phyloP scores from a whole-genome alignment of 2,113 vertebrate genomes.

The Callaeas wilsoni region DNA sequence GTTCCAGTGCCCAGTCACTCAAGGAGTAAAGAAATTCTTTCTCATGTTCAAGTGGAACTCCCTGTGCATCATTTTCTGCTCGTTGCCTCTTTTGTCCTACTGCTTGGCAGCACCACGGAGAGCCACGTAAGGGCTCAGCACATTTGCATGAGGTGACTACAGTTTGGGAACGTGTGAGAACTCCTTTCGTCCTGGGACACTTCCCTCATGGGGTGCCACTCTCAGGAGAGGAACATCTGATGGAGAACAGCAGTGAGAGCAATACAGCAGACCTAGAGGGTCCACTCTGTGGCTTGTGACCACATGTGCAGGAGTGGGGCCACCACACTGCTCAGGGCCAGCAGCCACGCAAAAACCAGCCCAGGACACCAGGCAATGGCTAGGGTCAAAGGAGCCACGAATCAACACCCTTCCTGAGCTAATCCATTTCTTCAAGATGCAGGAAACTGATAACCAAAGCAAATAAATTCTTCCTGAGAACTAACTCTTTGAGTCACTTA shows the following conservation, averaged over 20 bases:
- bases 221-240: background rate
- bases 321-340: background rate
- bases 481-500: background rate
- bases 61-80: background rate
- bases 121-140: fast-evolving
- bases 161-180: fast-evolving
- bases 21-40: background rate
- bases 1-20: background rate
- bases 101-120: background rate
- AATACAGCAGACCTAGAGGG: background rate
- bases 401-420: background rate
- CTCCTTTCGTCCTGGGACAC: background rate
- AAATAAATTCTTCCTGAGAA: background rate
- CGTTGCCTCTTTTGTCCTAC: background rate
- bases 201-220: background rate
- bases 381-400: background rate
- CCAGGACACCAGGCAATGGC: background rate
- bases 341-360: background rate
- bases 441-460: background rate
- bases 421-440: background rate
- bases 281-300: background rate
- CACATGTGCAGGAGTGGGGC: background rate
- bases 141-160: background rate
- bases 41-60: background rate
- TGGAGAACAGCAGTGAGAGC: background rate